Base-by-base conservation (phyloP, 53 echinoderm and acorn worm genomes). In the Arbacia lixula region DNA sequence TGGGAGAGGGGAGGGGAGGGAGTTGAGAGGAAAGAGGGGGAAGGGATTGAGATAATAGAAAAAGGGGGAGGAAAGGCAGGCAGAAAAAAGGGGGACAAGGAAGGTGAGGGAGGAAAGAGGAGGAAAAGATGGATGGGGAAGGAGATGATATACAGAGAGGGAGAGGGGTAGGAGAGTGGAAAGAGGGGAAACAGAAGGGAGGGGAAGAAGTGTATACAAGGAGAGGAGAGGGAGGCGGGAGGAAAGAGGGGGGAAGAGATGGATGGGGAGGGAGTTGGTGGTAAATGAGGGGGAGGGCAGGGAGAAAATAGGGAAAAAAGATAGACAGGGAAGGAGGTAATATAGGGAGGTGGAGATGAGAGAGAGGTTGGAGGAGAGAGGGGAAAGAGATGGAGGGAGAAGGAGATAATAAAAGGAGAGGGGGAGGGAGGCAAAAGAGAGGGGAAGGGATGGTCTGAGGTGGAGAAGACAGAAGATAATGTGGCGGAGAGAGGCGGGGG, bases 31-130 rank as follows among this genome's bases (percentile, higher is more conserved):
- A 17, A 10, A 29, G 1, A 32, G 64, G 35, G 12, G n/a, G n/a
- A n/a, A n/a, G n/a, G n/a, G n/a, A n/a, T n/a, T n/a, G 53, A 51
- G 74, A 74, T 69, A 27, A 42, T 42, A 42, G 40, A 43, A 29
- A 12, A 43, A 43, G 43, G 69, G 42, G 42, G 27, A 36, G 14
- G 49, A 46, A 14, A 17, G 20, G n/a, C 33, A 8, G 31, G 31
- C 6, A n/a, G 33, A 16, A 32, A 17, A 17, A 19, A 34, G 9
- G 11, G n/a, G n/a, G 12, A 21, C 33, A 4, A 5, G 66, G 19
- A 35, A 17, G 36, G 19, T 32, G 37, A 19, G 30, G 66, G 21
- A 19, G 2, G 21, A 35, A 19, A 35, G n/a, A 34, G 19, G 66
- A 19, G 37, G 30, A 36, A 5, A 19, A 1, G 21, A 12, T 74